Evolutionary conservation across 2,888 invertebrate species (phyloP).

Genomic region (Rhagophthalmus giganteus): DNA sequence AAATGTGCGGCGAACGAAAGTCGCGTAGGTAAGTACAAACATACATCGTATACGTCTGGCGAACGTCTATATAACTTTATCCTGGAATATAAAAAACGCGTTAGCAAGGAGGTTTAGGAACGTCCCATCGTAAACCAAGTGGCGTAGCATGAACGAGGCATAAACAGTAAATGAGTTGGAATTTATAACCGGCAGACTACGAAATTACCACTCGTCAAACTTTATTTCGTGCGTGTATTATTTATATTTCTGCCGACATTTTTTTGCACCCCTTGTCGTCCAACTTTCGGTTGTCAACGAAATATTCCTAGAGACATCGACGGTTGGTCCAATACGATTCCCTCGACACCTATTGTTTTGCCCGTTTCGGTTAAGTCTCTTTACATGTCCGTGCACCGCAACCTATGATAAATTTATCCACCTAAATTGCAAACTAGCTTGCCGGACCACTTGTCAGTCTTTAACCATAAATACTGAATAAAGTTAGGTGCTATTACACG

Average conservation of each 20-base stretch:
- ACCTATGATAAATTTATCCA: constrained; percentile 30
- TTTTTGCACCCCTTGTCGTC: not conserved
- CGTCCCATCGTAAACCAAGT: constrained; percentile 17
- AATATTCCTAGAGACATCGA: not conserved
- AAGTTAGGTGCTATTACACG: not conserved
- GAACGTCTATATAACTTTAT: constrained; percentile 17
- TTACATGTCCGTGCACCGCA: constrained; percentile 24
- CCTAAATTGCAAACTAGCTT: not conserved
- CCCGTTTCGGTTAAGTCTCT: constrained; percentile 1
- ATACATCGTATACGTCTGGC: constrained; percentile 10
- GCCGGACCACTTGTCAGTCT: not conserved
- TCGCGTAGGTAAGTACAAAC: no score
- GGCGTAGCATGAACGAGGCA: constrained; percentile 17
- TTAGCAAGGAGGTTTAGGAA: constrained; percentile 16
- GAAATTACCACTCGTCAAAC: constrained; percentile 17
- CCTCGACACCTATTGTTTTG: not conserved
- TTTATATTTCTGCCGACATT: constrained; percentile 16
- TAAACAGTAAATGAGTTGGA: constrained; percentile 23
- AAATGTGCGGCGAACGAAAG: not conserved
- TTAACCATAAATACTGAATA: not conserved
- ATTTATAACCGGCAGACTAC: constrained; percentile 19
- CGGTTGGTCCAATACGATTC: not conserved
- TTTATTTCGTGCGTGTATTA: constrained; percentile 16
- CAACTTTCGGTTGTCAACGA: not conserved
- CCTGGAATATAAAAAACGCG: constrained; percentile 15